Percentiles rank a stretch among this genome's conserved stretches.
phyloP scores from a whole-genome alignment of 1,140 invertebrate genomes.

The Chionoecetes opilio region DNA sequence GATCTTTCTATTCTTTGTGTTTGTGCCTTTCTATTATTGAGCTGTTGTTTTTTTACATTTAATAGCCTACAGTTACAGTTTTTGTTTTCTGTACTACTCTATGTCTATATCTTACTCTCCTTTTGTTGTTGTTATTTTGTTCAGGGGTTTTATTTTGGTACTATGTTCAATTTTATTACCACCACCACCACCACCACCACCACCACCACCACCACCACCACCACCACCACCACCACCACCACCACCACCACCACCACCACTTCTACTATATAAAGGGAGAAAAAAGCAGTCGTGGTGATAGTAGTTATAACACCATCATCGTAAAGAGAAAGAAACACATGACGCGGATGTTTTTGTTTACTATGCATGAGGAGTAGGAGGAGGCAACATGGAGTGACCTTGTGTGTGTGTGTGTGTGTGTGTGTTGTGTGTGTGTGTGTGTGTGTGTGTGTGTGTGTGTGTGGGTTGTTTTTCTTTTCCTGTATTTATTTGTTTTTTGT shows the following conservation, averaged over 20 bases:
- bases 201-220: not conserved
- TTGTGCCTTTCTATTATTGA: not conserved
- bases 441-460: constrained; percentile 53
- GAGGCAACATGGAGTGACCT: not conserved
- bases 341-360: not conserved
- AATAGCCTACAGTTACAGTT: too few relatives aligned
- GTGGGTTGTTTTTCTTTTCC: not conserved
- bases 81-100: not conserved
- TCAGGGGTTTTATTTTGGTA: too few relatives aligned
- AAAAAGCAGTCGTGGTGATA: not conserved
- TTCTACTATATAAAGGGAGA: too few relatives aligned
- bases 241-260: not conserved
- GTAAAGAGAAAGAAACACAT: not conserved
- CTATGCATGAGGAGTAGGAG: not conserved
- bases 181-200: not conserved
- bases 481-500: not conserved
- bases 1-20: not conserved
- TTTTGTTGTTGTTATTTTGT: not conserved
- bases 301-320: not conserved
- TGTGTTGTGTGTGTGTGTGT: constrained; percentile 53
- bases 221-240: not conserved
- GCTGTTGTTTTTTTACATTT: too few relatives aligned
- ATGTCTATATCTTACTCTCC: not conserved
- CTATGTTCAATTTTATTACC: too few relatives aligned
- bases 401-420: constrained; percentile 7